Base-by-base conservation (phyloP, 2,888 invertebrate species). In the Orchesella flavescens region DNA sequence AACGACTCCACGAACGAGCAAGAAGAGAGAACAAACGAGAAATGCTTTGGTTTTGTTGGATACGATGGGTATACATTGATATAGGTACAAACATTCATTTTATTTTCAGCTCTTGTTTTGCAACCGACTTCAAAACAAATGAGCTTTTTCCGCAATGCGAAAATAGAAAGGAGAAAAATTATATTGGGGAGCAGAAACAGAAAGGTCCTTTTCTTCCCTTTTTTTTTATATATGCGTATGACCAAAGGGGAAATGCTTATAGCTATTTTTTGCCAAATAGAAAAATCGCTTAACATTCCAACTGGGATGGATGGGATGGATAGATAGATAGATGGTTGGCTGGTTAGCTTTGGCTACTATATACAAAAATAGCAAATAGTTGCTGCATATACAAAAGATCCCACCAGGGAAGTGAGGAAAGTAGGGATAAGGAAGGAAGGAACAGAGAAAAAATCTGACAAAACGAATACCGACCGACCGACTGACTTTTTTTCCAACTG, bases 201-300 rank as follows among this genome's bases (percentile, higher is more conserved):
- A 53, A n/a, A n/a, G 53, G 10, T 57, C 34, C 7, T 34, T 34
- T 34, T 7, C 34, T 34, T 34, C 34, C 34, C 59, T 4, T 59
- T 21, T 4, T 17, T 19, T 17, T 59, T 4, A 1, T 17, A 17
- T 4, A 59, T 4, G 34, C 2, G 34, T 34, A 34, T 34, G 34
- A 34, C 34, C 34, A 34, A 34, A 34, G 34, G 34, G 34, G 34
- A 34, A 34, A 34, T 4, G 34, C 34, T 34, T 34, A 34, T 34
- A 34, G 34, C 34, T 34, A 34, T 68, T 76, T 69, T 78, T 69
- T 78, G 69, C 69, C 78, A 78, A 78, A 61, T 65, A 78, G 74
- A 61, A 79, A 78, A 83, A 78, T 83, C 65, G 83, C 68, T 78
- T 77, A 73, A 63, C 69, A 83, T 83, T 83, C 83, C 78, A 53